phyloP scores from a whole-genome alignment of 2,113 vertebrate genomes.

The Bathybates hornii region DNA sequence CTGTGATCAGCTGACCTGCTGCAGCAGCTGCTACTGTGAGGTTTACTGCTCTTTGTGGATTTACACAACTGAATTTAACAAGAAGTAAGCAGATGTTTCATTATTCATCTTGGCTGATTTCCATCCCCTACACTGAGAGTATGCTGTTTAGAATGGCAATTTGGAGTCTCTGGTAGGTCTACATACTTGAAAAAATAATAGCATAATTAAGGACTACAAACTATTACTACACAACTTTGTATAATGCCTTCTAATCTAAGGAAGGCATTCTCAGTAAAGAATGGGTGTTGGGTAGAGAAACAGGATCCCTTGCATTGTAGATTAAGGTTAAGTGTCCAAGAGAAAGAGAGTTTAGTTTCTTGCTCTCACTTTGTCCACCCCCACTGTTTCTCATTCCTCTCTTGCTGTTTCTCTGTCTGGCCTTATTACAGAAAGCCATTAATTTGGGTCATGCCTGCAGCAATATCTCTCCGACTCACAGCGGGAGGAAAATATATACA shows the following conservation, averaged over 20 bases:
- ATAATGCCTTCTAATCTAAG: background rate
- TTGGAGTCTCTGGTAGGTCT: background rate
- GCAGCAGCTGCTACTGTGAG: background rate
- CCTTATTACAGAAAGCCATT: conserved; percentile 48
- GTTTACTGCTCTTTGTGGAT: background rate
- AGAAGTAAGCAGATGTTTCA: background rate
- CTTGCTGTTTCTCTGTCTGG: conserved; percentile 48
- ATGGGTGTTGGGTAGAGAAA: conserved; percentile 26
- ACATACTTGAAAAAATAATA: background rate
- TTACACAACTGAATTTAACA: background rate
- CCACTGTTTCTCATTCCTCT: conserved; percentile 41
- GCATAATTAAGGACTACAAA: background rate
- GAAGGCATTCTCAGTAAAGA: background rate
- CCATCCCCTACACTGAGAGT: background rate
- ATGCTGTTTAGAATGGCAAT: background rate
- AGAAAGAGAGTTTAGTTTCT: conserved; percentile 47
- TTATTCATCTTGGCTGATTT: background rate
- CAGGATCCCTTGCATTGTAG: conserved; percentile 5
- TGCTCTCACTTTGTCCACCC: conserved; percentile 34
- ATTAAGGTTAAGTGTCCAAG: conserved; percentile 40
- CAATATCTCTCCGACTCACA: conserved; percentile 20
- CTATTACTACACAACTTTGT: background rate
- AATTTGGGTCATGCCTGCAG: conserved; percentile 60
- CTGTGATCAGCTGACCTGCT: background rate
- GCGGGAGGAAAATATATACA: background rate